These are phyloP conservation scores for Hydractinia echinata DNA, from an alignment of 30 jellyfish, hydroid and myxozoan species.

Conservation along the genomic window DNA sequence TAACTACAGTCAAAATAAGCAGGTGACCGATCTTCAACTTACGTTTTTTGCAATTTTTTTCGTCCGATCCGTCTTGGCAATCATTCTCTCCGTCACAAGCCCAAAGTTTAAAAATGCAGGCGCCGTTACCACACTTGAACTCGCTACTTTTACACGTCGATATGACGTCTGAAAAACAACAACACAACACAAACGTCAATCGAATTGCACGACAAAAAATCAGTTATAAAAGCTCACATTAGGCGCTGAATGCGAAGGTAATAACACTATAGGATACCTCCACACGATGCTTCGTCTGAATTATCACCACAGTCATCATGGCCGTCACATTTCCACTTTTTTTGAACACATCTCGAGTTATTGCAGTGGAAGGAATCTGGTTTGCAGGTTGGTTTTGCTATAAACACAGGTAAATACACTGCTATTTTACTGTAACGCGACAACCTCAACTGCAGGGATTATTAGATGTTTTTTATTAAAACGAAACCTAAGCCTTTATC, in stretches of 20 bases:
- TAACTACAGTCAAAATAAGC: neutral
- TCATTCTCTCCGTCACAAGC: slow-evolving; percentile 74
- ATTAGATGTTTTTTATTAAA: too few relatives aligned
- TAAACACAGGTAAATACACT: neutral
- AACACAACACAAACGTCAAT: too few relatives aligned
- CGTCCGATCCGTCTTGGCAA: slow-evolving; percentile 67
- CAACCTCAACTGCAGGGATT: too few relatives aligned
- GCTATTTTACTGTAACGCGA: too few relatives aligned
- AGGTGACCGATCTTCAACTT: neutral
- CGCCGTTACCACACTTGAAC: slow-evolving; percentile 58
- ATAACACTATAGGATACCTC: neutral
- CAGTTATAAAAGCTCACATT: too few relatives aligned
- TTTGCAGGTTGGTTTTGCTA: slow-evolving; percentile 10
- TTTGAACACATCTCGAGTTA: slow-evolving; percentile 14
- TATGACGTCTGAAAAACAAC: too few relatives aligned
- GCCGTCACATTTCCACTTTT: slow-evolving; percentile 22
- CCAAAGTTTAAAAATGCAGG: slow-evolving; percentile 63
- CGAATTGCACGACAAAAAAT: too few relatives aligned
- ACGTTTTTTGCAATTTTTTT: slow-evolving; percentile 31
- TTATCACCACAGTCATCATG: slow-evolving; percentile 29
- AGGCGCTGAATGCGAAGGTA: too few relatives aligned
- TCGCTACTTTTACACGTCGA: slow-evolving; percentile 48
- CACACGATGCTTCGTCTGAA: slow-evolving; percentile 5
- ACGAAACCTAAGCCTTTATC: too few relatives aligned
- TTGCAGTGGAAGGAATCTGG: slow-evolving; percentile 11